Conservation (phyloP, 2,888 invertebrate species). For the Myathropa florea region DNA sequence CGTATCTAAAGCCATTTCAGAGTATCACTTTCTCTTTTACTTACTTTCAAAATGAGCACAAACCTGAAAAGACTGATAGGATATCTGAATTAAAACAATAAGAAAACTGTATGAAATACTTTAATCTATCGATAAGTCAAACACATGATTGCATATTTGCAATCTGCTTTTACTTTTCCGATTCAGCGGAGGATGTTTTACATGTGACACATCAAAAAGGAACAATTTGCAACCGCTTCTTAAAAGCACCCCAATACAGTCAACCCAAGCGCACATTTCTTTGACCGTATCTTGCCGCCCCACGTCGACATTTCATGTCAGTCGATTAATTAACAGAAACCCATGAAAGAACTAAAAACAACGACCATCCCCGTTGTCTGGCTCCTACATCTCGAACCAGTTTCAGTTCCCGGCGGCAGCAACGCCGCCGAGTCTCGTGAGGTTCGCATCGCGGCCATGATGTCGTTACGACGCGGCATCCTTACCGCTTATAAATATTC, state of each 20-base stretch:
- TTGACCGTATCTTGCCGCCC: slow-evolving; percentile 68
- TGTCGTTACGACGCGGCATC: slow-evolving; percentile 53
- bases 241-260: slow-evolving; percentile 56
- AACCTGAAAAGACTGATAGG: too few species aligned
- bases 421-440: slow-evolving; percentile 65
- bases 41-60: too few species aligned
- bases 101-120: slow-evolving; percentile 19
- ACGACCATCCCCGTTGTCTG: slow-evolving; percentile 25
- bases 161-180: slow-evolving; percentile 34
- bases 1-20: too few species aligned
- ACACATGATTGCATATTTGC: slow-evolving; percentile 62
- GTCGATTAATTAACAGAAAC: slow-evolving; percentile 71
- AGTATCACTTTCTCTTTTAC: too few species aligned
- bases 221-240: slow-evolving; percentile 70
- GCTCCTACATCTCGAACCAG: slow-evolving; percentile 42
- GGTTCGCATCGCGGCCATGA: slow-evolving; percentile 53
- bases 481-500: slow-evolving; percentile 75
- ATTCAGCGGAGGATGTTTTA: slow-evolving; percentile 61
- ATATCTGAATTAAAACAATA: too few species aligned
- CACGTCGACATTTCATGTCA: slow-evolving; percentile 70
- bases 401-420: slow-evolving; percentile 9
- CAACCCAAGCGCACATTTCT: slow-evolving; percentile 57
- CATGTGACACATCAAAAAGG: slow-evolving; percentile 48
- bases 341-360: slow-evolving; percentile 66
- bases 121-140: slow-evolving; percentile 56